phyloP scores from a whole-genome alignment of 2,888 invertebrate species.

The Chrysomela aeneicollis region DNA sequence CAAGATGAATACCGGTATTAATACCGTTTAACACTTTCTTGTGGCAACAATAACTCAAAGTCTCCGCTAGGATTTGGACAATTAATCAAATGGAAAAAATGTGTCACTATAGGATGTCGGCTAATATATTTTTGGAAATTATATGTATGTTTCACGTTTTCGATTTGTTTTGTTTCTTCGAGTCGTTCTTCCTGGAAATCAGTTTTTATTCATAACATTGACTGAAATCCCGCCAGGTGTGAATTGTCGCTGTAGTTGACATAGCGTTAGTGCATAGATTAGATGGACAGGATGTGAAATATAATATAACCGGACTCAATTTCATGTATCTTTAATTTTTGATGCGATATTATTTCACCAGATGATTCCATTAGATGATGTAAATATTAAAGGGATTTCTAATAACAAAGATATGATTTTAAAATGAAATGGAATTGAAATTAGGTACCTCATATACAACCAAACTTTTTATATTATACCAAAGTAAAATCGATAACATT shows the following conservation, averaged over 20 bases:
- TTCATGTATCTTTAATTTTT: no score
- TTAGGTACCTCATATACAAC: no score
- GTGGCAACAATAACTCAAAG: slow-evolving; percentile 35
- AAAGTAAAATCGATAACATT: no score
- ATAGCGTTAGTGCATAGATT: not conserved
- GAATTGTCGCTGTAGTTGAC: not conserved
- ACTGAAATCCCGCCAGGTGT: slow-evolving; percentile 19
- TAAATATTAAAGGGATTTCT: no score
- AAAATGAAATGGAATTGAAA: no score
- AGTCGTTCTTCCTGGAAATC: slow-evolving; percentile 29
- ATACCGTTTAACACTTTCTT: slow-evolving; percentile 29
- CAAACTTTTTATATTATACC: no score
- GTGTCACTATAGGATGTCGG: slow-evolving; percentile 34
- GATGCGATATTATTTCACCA: no score
- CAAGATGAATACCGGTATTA: slow-evolving; percentile 2
- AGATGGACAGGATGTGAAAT: not conserved
- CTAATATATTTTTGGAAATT: slow-evolving; percentile 38
- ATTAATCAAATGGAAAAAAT: slow-evolving; percentile 40
- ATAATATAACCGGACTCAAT: no score
- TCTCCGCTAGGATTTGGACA: slow-evolving; percentile 36
- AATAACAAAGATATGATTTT: no score
- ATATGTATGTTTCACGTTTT: slow-evolving; percentile 36
- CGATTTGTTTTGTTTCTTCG: slow-evolving; percentile 41
- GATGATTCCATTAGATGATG: no score
- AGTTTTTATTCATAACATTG: slow-evolving; percentile 31